phyloP scores from a whole-genome alignment of 1,140 invertebrate genomes.

The Drosophila arizonae region DNA sequence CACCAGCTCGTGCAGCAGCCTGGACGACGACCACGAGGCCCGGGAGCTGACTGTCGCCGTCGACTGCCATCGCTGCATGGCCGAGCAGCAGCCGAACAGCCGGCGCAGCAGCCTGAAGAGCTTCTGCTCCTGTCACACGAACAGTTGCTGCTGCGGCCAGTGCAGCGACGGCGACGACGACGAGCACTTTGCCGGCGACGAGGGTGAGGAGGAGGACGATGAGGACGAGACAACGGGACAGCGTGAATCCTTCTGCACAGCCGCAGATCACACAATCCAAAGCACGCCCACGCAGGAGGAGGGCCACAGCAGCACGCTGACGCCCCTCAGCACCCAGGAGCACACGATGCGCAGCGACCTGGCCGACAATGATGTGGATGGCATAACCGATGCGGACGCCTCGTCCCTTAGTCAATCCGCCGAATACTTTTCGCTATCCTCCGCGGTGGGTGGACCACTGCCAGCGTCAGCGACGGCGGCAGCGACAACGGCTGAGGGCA shows the following conservation, averaged over 20 bases:
- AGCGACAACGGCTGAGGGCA: neutral
- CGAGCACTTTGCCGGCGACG: conserved; percentile 36
- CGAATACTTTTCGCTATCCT: conserved; percentile 75
- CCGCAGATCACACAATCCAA: conserved; percentile 68
- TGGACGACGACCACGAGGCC: conserved; percentile 55
- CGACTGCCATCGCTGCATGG: conserved; percentile 70
- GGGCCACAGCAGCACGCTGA: conserved; percentile 70
- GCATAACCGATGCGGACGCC: conserved; percentile 65
- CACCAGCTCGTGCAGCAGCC: conserved; percentile 73
- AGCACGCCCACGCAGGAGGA: conserved; percentile 64
- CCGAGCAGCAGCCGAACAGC: conserved; percentile 14
- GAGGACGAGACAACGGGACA: conserved; percentile 65
- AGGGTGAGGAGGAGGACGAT: conserved; percentile 50
- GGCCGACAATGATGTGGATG: conserved; percentile 30
- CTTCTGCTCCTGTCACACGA: conserved; percentile 71
- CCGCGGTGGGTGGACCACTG: conserved; percentile 32
- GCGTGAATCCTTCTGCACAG: conserved; percentile 66
- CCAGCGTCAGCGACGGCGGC: conserved; percentile 14
- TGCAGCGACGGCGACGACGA: conserved; percentile 37
- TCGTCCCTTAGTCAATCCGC: conserved; percentile 78
- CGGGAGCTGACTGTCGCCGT: conserved; percentile 65
- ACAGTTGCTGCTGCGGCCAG: conserved; percentile 57
- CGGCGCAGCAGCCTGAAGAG: conserved; percentile 43
- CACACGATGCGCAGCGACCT: conserved; percentile 63
- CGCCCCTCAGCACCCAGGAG: conserved; percentile 66